Conservation (phyloP, 37 sponge, comb jelly and placozoan genomes). For the Axinella damicornis region DNA sequence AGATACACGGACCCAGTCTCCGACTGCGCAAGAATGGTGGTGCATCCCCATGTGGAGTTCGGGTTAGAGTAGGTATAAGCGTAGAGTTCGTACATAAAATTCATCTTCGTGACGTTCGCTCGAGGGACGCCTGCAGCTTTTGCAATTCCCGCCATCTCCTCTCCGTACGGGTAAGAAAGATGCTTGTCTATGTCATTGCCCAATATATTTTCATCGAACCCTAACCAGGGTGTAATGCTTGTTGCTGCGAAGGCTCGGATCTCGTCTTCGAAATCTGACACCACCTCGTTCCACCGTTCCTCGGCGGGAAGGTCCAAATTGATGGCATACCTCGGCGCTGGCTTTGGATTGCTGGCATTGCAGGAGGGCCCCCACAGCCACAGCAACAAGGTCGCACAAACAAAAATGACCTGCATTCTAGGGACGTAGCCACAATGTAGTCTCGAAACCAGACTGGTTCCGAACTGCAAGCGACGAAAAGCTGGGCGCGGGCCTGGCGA, state of each 20-base stretch:
- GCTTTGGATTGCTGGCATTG: neutral
- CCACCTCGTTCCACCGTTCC: constrained; percentile 63
- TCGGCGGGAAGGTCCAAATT: constrained; percentile 60
- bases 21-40: constrained; percentile 83
- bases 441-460: no score
- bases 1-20: constrained; percentile 74
- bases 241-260: constrained; percentile 16
- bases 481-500: no score
- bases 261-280: constrained; percentile 18
- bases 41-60: constrained; percentile 53
- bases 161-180: constrained; percentile 69
- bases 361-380: no score
- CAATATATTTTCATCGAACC: constrained; percentile 20
- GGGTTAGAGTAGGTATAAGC: constrained; percentile 6
- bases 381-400: no score
- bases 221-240: constrained; percentile 27
- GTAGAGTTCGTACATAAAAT: constrained; percentile 74
- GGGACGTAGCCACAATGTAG: no score
- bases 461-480: no score
- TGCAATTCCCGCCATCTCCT: constrained; percentile 67
- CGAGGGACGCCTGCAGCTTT: neutral
- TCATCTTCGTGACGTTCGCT: constrained; percentile 32
- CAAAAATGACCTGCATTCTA: no score
- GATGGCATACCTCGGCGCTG: constrained; percentile 31
- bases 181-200: constrained; percentile 52